Conservation (phyloP, 2,888 invertebrate genomes). For the Chaetogeoica ovagalla region DNA sequence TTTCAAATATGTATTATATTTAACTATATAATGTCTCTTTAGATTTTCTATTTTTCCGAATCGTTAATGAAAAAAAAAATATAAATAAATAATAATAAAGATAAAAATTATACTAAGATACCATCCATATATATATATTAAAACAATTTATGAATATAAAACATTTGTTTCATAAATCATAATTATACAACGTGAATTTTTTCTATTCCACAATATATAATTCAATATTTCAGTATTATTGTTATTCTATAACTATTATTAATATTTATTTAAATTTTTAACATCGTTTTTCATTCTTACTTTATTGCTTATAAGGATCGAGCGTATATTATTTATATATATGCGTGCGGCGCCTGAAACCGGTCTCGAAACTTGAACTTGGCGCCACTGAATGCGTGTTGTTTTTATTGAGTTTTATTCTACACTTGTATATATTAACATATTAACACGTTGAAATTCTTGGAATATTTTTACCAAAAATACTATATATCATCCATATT, state of each 20-base stretch:
- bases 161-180: too few species aligned
- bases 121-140: too few species aligned
- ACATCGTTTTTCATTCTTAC: conserved; percentile 32
- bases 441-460: conserved; percentile 33
- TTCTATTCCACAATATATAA: neutral
- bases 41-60: too few species aligned
- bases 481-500: neutral
- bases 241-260: conserved; percentile 12
- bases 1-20: too few species aligned
- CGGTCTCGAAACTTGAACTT: conserved; percentile 51
- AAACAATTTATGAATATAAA: too few species aligned
- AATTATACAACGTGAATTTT: neutral
- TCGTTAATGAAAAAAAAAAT: too few species aligned
- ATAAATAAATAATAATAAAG: too few species aligned
- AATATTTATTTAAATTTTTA: neutral
- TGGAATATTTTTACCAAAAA: neutral
- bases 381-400: conserved; percentile 49
- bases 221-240: neutral
- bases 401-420: conserved; percentile 39
- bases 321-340: too few species aligned
- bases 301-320: conserved; percentile 22
- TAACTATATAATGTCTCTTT: too few species aligned
- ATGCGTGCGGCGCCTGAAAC: conserved; percentile 37
- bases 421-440: neutral
- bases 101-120: too few species aligned